phyloP scores from a whole-genome alignment of 2,797 vertebrate species.

The Crenuchus spilurus region DNA sequence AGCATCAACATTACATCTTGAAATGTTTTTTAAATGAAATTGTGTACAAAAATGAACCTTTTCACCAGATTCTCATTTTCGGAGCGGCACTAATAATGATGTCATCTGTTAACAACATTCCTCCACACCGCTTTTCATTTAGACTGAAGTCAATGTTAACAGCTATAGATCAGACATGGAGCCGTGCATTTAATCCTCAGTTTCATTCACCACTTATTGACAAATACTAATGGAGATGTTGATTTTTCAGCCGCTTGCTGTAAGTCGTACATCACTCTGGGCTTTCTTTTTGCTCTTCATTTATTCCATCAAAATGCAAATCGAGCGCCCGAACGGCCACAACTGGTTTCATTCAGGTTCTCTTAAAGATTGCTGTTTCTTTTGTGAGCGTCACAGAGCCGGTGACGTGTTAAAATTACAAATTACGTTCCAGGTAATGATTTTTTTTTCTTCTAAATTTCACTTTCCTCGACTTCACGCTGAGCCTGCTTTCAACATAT shows the following conservation, averaged over 20 bases:
- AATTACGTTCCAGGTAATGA: background rate
- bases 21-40: too few relatives aligned
- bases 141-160: background rate
- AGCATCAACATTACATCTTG: too few relatives aligned
- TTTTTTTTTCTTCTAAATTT: background rate
- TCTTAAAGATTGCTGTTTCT: background rate
- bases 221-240: background rate
- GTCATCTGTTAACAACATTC: too few relatives aligned
- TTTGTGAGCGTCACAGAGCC: background rate
- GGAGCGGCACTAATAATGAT: too few relatives aligned
- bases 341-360: background rate
- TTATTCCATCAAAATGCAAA: constrained; percentile 52
- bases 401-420: background rate
- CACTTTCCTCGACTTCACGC: background rate
- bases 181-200: background rate
- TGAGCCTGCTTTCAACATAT: background rate
- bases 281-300: constrained; percentile 58
- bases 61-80: too few relatives aligned
- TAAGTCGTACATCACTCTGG: too few relatives aligned
- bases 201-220: background rate
- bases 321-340: background rate
- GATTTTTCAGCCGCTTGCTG: background rate
- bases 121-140: background rate
- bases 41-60: too few relatives aligned
- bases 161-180: background rate